Evolutionary conservation across 1,140 invertebrate genomes (phyloP).

Genomic region (Calliopsis andreniformis): DNA sequence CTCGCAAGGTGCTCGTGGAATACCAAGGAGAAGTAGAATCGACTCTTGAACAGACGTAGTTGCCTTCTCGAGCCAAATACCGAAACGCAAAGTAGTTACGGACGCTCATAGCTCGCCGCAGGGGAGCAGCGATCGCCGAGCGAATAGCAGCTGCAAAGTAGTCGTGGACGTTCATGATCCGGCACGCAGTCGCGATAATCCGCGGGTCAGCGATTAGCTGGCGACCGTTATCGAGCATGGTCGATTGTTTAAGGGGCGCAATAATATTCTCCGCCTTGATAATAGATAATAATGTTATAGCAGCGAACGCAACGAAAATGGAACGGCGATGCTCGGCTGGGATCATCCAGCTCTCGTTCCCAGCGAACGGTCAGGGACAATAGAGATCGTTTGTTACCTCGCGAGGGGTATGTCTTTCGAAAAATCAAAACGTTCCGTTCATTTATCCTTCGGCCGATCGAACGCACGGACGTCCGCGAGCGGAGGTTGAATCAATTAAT

Average conservation of each 20-base stretch:
- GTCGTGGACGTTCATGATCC: background rate
- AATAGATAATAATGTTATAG: background rate
- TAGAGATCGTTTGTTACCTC: slow-evolving; percentile 11
- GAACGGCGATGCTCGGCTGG: background rate
- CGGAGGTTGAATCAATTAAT: slow-evolving; percentile 60
- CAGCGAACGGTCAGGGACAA: slow-evolving; percentile 1
- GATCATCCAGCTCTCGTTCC: background rate
- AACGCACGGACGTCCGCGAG: slow-evolving; percentile 28
- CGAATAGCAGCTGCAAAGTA: background rate
- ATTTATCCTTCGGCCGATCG: slow-evolving; percentile 39
- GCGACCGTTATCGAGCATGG: background rate
- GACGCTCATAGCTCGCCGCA: too few relatives aligned
- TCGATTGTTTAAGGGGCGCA: background rate
- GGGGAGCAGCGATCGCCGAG: too few relatives aligned
- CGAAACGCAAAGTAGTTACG: too few relatives aligned
- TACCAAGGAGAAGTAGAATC: too few relatives aligned
- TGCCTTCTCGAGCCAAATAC: too few relatives aligned
- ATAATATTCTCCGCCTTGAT: background rate
- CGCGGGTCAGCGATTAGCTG: background rate
- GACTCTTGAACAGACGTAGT: too few relatives aligned
- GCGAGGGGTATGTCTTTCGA: background rate
- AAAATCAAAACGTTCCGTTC: slow-evolving; percentile 33
- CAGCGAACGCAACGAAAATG: background rate
- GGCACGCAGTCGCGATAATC: background rate
- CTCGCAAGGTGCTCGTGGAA: too few relatives aligned